Evolutionary conservation across 2,888 invertebrate genomes (phyloP).

Genomic region (Drosophila planitibia): DNA sequence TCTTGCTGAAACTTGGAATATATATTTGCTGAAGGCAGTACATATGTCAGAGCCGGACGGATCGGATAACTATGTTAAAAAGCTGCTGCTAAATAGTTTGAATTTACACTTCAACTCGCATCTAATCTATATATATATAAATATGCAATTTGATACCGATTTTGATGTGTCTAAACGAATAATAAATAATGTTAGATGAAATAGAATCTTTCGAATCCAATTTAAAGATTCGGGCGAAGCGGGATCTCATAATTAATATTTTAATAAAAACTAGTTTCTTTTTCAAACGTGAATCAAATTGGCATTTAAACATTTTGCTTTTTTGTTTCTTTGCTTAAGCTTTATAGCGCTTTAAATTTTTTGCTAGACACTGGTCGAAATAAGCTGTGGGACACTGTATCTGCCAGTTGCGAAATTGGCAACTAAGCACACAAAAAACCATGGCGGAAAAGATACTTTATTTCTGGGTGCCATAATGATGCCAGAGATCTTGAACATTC

Average conservation of each 20-base stretch:
- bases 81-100: background rate
- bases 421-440: conserved; percentile 9
- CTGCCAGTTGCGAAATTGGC: conserved; percentile 1
- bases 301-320: no score
- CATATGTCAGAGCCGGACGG: background rate
- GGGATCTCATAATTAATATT: background rate
- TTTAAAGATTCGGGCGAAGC: no score
- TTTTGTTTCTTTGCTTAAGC: no score
- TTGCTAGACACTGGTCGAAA: no score
- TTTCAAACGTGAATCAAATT: no score
- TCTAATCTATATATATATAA: background rate
- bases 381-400: background rate
- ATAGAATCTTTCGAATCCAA: background rate
- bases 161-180: background rate
- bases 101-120: background rate
- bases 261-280: no score
- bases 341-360: no score
- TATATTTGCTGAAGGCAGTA: background rate
- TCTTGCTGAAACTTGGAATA: background rate
- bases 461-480: conserved; percentile 17
- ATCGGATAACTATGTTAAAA: background rate
- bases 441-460: conserved; percentile 26
- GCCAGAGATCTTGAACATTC: conserved; percentile 28
- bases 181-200: background rate
- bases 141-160: no score